Base-by-base conservation (phyloP, 2,113 vertebrate species). In the Petromus typicus region DNA sequence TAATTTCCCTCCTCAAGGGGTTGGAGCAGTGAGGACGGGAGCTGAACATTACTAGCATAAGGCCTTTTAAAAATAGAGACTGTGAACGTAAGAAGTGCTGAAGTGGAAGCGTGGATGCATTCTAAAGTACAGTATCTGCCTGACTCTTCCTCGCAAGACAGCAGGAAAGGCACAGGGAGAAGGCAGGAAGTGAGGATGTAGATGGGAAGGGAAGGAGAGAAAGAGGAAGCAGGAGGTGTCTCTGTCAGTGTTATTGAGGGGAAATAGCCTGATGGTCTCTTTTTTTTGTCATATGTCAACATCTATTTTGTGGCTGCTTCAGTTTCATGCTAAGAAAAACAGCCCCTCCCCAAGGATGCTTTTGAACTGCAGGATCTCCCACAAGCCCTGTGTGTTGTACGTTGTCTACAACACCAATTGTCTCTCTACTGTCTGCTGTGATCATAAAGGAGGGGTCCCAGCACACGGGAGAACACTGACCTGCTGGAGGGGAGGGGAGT, bases 31-130 rank as follows among this genome's bases (percentile, higher is more conserved):
- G 84, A 82, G 93, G 90, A 88, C 94, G 86, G 93, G 90, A 88
- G 95, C 78, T 54, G 93, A 61, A 43, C 71, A 67, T 96, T 45
- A 27, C n/a, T 92, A 94, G 40, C 95, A 90, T 94, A 81, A 57
- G 94, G 22, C 90, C 66, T 90, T 95, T 96, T 81, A 90, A 93
- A 94, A 95, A 88, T 61, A 93, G 87, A 96, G 79, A 81, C 76
- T 90, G 85, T 83, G 89, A 92, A 82, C 95, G 89, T 95, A 79
- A 94, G 95, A 93, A 93, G 87, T 25, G 71, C 64, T 93, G 87
- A 81, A 34, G 56, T 81, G n/a, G 56, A 95, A 61, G 20, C 61
- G 34, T 61, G 81, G 73, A 17, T 69, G 7, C 86, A 37, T 91
- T 94, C 95, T 92, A 61, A 85, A 92, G 92, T 56, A 16, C 12